These are phyloP conservation scores for Rotaria magnacalcarata DNA, from an alignment of 2,888 invertebrate species.

Conservation along the genomic window DNA sequence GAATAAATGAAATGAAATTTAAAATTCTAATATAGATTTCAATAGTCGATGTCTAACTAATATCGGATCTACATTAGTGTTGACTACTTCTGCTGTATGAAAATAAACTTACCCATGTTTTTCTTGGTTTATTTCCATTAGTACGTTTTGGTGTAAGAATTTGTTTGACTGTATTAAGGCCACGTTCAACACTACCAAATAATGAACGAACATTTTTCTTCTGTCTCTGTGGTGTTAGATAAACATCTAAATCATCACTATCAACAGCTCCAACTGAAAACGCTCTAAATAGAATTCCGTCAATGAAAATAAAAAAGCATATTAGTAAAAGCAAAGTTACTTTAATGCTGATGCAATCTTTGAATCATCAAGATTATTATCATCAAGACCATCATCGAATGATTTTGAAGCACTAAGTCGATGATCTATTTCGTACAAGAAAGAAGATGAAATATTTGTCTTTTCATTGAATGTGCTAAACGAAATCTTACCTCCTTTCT, in stretches of 20 bases:
- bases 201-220: constrained; percentile 54
- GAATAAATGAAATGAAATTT: neutral
- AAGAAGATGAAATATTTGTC: neutral
- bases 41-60: no score
- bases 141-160: constrained; percentile 68
- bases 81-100: neutral
- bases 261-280: constrained; percentile 19
- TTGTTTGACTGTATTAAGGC: constrained; percentile 67
- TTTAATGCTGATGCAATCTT: constrained; percentile 21
- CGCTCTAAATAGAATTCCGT: neutral
- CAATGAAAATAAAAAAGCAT: no score
- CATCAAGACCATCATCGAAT: constrained; percentile 27
- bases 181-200: constrained; percentile 70
- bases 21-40: no score
- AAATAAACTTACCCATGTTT: constrained; percentile 55
- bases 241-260: constrained; percentile 23
- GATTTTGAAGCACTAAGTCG: constrained; percentile 5
- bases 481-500: neutral
- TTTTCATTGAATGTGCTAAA: neutral
- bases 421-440: neutral
- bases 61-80: no score
- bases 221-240: constrained; percentile 29
- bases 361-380: constrained; percentile 19
- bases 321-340: neutral
- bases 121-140: constrained; percentile 54